Percentiles rank a stretch among this genome's conserved stretches.
Conservation (phyloP, 2,797 vertebrate species). For the Erethizon dorsatum region DNA sequence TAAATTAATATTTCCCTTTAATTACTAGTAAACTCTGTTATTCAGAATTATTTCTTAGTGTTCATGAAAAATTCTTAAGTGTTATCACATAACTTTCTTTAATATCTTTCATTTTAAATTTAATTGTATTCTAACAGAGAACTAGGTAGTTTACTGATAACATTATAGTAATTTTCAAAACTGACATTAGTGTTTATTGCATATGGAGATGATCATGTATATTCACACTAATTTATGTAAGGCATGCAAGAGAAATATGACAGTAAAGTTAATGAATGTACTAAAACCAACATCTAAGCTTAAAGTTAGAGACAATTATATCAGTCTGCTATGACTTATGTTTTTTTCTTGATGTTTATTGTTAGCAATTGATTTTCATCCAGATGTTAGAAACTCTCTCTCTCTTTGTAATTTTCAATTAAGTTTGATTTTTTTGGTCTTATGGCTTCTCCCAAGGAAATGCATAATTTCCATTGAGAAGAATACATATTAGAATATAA, state of each 20-base stretch:
- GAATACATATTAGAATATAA: slow-evolving; percentile 19
- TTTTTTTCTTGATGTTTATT: slow-evolving; percentile 68
- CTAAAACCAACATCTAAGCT: slow-evolving; percentile 59
- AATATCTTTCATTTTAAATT: neutral
- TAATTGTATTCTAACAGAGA: neutral
- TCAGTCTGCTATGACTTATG: slow-evolving; percentile 63
- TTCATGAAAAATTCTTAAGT: neutral
- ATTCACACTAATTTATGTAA: slow-evolving; percentile 9
- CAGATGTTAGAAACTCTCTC: slow-evolving; percentile 68
- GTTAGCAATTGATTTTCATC: slow-evolving; percentile 67
- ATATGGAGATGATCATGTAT: slow-evolving; percentile 17
- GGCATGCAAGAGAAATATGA: neutral
- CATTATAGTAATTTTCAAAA: neutral
- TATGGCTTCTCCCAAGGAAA: slow-evolving; percentile 29
- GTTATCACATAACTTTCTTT: neutral
- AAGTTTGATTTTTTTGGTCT: slow-evolving; percentile 43
- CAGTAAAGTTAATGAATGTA: slow-evolving; percentile 60
- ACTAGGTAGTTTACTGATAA: neutral
- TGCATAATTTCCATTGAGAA: slow-evolving; percentile 6
- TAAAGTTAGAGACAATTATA: slow-evolving; percentile 65
- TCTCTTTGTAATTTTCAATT: slow-evolving; percentile 58
- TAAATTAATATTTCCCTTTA: neutral
- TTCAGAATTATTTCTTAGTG: neutral
- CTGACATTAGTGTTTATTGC: neutral
- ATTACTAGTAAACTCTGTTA: neutral